Base-by-base conservation (phyloP, 2,888 invertebrate species). In the Mylabris sibirica region DNA sequence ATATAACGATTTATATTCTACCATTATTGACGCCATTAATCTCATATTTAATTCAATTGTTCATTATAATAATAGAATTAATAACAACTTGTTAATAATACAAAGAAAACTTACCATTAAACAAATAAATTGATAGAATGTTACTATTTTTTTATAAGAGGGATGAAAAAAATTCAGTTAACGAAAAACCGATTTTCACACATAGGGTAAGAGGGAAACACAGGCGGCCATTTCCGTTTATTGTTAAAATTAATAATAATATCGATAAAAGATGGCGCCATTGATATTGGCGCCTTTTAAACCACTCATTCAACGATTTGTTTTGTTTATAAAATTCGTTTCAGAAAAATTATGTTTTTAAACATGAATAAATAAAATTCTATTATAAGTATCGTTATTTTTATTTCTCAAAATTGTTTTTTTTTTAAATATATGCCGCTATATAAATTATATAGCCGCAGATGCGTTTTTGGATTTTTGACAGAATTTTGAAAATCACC, bases 171-270 rank as follows among this genome's bases (percentile, higher is more conserved):
- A n/a, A 11, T 24, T 14, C 3, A 12, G 8, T 6, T 30, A 30
- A 30, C 30, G 24, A 5, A 14, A 53, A 53, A 53, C 53, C 20
- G 20, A 22, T 53, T 53, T 53, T 53, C 20, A 22, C 12, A 24
- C 9, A 53, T 20, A 12, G 24, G 20, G 20, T 49, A 24, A 53
- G 12, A 12, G 53, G 53, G 4, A 53, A 53, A 53, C 53, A 53
- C 9, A 53, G 22, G 53, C 53, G 9, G 53, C 53, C 53, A 53
- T 53, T 53, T 53, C 53, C 53, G 24, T 53, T 53, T 53, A 24
- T 53, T 53, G 24, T 53, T 53, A 53, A 53, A 53, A 53, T 24
- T 22, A 12, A 53, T 53, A 3, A 53, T 53, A 24, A 24, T 53
- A 24, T 22, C 24, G 53, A 53, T 53, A 53, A 12, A 12, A 53